These are phyloP conservation scores for Pantala flavescens DNA, from an alignment of 1,140 invertebrate species.

Conservation along the genomic window DNA sequence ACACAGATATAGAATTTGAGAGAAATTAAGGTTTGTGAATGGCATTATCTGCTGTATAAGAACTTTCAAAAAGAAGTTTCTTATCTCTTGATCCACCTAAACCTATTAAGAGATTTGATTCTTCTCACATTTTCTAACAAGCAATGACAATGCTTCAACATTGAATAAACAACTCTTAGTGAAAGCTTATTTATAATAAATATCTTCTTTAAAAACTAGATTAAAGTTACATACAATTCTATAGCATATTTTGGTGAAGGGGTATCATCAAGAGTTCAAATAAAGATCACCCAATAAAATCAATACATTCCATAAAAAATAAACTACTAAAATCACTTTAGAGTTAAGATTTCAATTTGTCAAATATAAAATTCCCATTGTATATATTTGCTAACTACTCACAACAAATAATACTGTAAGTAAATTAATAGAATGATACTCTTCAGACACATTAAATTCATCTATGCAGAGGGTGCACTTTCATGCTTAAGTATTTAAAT, in stretches of 20 bases:
- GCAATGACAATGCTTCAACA: background rate
- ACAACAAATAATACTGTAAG: slow-evolving; percentile 3
- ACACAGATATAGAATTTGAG: too few species aligned
- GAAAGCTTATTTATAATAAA: background rate
- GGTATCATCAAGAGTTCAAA: background rate
- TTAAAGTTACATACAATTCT: background rate
- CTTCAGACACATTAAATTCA: background rate
- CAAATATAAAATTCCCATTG: background rate
- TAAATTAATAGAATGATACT: background rate
- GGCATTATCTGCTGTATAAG: too few species aligned
- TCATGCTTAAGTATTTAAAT: background rate
- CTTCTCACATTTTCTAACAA: background rate
- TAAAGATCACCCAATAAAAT: background rate
- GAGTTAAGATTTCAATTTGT: background rate
- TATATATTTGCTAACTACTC: background rate
- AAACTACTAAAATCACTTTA: background rate
- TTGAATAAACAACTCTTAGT: background rate
- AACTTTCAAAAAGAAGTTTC: too few species aligned
- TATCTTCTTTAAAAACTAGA: background rate
- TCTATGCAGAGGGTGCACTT: background rate
- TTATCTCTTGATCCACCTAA: too few species aligned
- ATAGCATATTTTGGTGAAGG: background rate
- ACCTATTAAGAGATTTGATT: too few species aligned
- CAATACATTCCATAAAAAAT: slow-evolving; percentile 4
- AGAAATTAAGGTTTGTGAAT: too few species aligned